Evolutionary conservation across 2,797 vertebrate genomes (phyloP).

Genomic region (Tarsius wallacei): DNA sequence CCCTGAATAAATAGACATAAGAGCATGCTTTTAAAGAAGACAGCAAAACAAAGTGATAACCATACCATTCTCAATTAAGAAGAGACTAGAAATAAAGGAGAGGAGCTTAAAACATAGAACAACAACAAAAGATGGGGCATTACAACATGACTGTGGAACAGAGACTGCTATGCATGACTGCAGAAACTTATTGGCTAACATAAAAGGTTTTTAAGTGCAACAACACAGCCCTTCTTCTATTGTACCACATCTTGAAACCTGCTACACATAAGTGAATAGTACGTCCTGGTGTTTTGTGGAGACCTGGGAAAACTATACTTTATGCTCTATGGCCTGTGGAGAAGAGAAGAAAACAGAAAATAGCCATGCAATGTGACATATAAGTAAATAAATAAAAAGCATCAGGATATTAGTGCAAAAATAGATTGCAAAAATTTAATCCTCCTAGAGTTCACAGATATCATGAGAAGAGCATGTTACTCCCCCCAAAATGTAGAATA

Average conservation of each 20-base stretch:
- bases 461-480: not conserved
- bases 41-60: not conserved
- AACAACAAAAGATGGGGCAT: not conserved
- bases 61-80: not conserved
- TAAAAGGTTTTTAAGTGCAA: not conserved
- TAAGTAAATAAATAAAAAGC: not conserved
- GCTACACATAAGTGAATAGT: not conserved
- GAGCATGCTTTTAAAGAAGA: not conserved
- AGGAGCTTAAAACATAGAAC: not conserved
- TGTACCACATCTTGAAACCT: not conserved
- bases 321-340: not conserved
- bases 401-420: not conserved
- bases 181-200: not conserved
- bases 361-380: not conserved
- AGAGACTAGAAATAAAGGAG: not conserved
- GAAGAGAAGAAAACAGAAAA: not conserved
- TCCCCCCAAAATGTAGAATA: not conserved
- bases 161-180: not conserved
- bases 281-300: not conserved
- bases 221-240: not conserved
- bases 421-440: not conserved
- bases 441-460: not conserved
- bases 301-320: not conserved
- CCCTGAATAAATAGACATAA: not conserved
- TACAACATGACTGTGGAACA: not conserved